Conservation (phyloP, 2,888 invertebrate species). For the Shargacucullia verbasci region DNA sequence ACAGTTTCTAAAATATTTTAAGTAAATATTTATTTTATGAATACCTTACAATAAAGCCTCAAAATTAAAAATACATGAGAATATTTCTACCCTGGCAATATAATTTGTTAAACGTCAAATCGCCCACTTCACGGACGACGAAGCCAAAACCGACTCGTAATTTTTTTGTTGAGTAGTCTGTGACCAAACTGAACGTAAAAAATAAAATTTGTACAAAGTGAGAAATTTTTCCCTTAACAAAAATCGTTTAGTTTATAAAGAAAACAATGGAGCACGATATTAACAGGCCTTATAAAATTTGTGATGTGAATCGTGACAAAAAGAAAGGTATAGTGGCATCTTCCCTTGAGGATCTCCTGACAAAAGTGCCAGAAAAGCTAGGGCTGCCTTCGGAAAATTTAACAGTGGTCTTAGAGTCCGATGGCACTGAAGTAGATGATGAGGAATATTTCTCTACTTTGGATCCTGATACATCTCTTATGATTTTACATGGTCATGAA, state of each 20-base stretch:
- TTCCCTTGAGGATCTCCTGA: constrained; percentile 93
- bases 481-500: constrained; percentile 93
- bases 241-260: constrained; percentile 11
- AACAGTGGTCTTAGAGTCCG: constrained; percentile 96
- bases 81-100: constrained; percentile 56
- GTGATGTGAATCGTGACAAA: constrained; percentile 93
- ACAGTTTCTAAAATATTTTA: constrained; percentile 1
- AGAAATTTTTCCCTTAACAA: neutral
- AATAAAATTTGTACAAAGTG: constrained; percentile 8
- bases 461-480: constrained; percentile 95
- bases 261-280: constrained; percentile 88
- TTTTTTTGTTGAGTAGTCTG: constrained; percentile 22
- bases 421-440: constrained; percentile 98
- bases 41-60: neutral
- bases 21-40: neutral
- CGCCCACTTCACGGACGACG: constrained; percentile 37
- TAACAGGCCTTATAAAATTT: constrained; percentile 93
- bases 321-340: constrained; percentile 95
- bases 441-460: constrained; percentile 98
- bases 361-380: constrained; percentile 93
- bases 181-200: constrained; percentile 20
- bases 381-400: constrained; percentile 90
- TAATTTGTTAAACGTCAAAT: constrained; percentile 49
- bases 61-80: constrained; percentile 1
- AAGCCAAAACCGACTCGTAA: constrained; percentile 7